Evolutionary conservation across 1,140 invertebrate genomes (phyloP).

Genomic region (Pseudachorutes palmiensis): DNA sequence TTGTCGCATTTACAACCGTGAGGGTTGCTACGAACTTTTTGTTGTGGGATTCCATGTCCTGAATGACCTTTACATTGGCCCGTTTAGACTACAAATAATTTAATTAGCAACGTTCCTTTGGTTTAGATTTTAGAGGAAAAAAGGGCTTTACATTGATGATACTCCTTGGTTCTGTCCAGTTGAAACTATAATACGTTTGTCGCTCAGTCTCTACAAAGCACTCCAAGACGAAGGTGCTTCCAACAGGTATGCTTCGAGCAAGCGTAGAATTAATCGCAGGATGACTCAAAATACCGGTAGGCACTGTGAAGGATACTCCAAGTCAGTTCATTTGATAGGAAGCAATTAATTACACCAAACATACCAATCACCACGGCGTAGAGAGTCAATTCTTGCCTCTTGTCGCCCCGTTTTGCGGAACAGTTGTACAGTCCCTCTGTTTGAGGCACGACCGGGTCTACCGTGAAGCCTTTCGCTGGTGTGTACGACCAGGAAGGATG

Average conservation of each 20-base stretch:
- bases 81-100: slow-evolving; percentile 12
- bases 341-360: background rate
- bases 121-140: background rate
- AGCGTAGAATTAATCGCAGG: slow-evolving; percentile 12
- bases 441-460: slow-evolving; percentile 6
- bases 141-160: slow-evolving; percentile 5
- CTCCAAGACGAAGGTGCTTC: slow-evolving; percentile 6
- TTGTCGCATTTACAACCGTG: slow-evolving; percentile 9
- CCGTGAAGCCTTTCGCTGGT: background rate
- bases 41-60: background rate
- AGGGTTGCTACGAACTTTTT: slow-evolving; percentile 9
- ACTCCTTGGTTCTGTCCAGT: slow-evolving; percentile 5
- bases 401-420: background rate
- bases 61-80: background rate
- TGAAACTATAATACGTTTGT: slow-evolving; percentile 1
- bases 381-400: background rate
- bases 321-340: background rate
- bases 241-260: background rate
- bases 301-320: background rate
- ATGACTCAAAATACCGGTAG: background rate
- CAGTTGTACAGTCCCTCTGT: slow-evolving; percentile 1
- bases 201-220: background rate
- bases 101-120: background rate
- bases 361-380: background rate
- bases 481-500: slow-evolving; percentile 2